These are phyloP conservation scores for Hemichromis elongatus DNA, from an alignment of 2,113 vertebrate genomes.

Conservation along the genomic window DNA sequence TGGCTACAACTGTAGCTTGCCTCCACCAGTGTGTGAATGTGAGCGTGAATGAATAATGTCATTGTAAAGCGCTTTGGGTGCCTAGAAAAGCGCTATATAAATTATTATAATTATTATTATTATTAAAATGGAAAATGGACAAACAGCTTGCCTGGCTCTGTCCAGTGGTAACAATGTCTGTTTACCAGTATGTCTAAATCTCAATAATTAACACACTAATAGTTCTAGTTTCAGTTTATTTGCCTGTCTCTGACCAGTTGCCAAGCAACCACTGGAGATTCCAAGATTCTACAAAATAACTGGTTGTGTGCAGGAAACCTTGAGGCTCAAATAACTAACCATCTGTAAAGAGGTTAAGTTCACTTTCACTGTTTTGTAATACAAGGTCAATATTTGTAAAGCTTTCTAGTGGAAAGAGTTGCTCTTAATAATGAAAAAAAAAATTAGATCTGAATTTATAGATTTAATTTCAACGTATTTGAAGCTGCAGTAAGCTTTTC, in stretches of 20 bases:
- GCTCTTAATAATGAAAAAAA: neutral
- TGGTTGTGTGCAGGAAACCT: neutral
- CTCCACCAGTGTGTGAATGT: too few species aligned
- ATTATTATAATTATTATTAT: too few species aligned
- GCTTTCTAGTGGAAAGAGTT: neutral
- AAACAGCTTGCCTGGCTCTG: neutral
- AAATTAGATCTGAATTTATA: neutral
- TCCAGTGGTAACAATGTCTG: neutral
- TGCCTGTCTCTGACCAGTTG: neutral
- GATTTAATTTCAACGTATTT: neutral
- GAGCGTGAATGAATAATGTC: too few species aligned
- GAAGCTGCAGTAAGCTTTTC: neutral
- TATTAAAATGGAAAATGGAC: neutral
- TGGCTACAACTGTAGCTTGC: too few species aligned
- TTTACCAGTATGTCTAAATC: neutral
- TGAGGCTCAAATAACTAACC: neutral
- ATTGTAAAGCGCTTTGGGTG: too few species aligned
- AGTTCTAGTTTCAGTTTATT: neutral
- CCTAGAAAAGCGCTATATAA: too few species aligned
- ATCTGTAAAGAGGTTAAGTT: neutral
- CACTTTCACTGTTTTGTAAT: neutral
- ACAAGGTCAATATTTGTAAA: neutral
- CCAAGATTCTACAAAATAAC: neutral
- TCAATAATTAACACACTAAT: conserved; percentile 4
- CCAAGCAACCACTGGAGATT: neutral